Base-by-base conservation (phyloP, 2,888 invertebrate species). In the Aricia artaxerxes region DNA sequence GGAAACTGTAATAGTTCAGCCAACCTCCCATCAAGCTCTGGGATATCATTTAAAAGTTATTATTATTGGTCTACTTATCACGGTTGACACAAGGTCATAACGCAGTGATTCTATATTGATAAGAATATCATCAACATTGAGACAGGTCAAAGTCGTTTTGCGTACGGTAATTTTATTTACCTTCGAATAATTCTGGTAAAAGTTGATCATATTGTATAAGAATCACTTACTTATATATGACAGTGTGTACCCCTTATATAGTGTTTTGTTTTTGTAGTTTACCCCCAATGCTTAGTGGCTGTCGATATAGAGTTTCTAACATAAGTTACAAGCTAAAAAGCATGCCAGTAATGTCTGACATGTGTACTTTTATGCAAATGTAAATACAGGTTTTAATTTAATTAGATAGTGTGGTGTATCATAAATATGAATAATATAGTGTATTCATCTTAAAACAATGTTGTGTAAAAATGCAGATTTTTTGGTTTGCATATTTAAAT, bases 1-100 rank as follows among this genome's bases (percentile, higher is more conserved):
- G 96, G 90, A 97, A 96, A 93, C 96, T 97, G 96, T 98, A 98
- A 89, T 97, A 96, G 89, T 96, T 96, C 96, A 97, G 97, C 98
- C 98, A 98, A 91, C 98, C 98, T 88, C 97, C 97, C 96, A 97
- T 97, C 95, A 97, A 96, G 94, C 69, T 69, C 69, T 69, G 69
- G 69, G 69, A 69, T 64, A 13, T 69, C 69, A 69, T 69, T 69
- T 69, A 69, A 69, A 69, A 13, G 69, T 69, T 69, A 35, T 38
- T 69, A 69, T 38, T 69, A 69, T 69, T 64, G 2, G 11, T 38
- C 35, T 4, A 69, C 13, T 69, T 69, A 16, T 35, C 69, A 35
- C 35, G 11, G 9, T 64, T 24, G 24, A 61, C 64, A 64, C 9
- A 7, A 31, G 35, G 6, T 69, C 13, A 13, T 38, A 69, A 38